Base-by-base conservation (phyloP, 23 tunicate genomes). In the Halocynthia roretzi region DNA sequence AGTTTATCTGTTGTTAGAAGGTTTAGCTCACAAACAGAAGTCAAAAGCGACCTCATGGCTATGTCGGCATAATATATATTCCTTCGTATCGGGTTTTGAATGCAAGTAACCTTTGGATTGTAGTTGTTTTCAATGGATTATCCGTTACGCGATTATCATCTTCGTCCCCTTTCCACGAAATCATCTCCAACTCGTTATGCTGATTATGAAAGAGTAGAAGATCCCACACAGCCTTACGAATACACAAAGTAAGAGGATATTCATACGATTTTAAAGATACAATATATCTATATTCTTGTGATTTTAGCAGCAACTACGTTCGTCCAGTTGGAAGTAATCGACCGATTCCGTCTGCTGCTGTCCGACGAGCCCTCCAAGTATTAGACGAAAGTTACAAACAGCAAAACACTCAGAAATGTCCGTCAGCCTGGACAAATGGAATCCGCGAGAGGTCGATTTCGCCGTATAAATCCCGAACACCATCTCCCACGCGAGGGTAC, bases 271-370 rank as follows among this genome's bases (percentile, higher is more conserved):
- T 4, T 1, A 0, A 31, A 31, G 44, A 31, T 31, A 31, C 44
- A 31, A 31, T 31, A 31, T 31, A 31, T 31, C 44, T 31, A 31
- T 31, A 31, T 31, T 31, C 44, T 31, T 31, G 44, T 31, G 44
- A 31, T 31, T 54, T 22, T 67, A 71, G 17, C 65, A 85, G 93
- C 9, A 83, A 87, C 9, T 50, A 23, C 40, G 20, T 74, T 12
- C 82, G 86, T 12, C 81, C 85, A 14, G 50, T 71, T 10, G 72
- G 80, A n/a, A 61, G 83, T 67, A 76, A 87, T 7, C 62, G 84
- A 5, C 83, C 95, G 7, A 88, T 87, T 6, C 87, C 95, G 8
- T 88, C 95, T 54, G 87, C 87, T 52, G 95, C 95, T 6, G 95
- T 88, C 6, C 78, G 87, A 44, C 72, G 87, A 79, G 95, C 95